Conservation (phyloP, 2,888 invertebrate species). For the Marasmarcha lunaedactyla region DNA sequence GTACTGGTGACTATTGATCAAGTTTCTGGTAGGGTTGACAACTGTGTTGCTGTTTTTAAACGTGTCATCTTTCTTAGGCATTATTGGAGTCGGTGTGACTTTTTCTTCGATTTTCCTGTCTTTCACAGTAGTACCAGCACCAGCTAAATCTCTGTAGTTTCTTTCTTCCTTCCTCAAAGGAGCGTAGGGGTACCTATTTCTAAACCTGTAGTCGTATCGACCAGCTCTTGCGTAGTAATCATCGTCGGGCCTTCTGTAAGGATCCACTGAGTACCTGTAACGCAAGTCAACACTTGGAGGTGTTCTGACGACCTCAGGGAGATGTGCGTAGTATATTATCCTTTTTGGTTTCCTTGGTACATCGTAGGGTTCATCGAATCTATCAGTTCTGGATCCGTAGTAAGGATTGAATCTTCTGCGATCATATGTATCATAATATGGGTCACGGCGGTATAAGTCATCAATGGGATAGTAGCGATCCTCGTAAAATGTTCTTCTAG, state of each 20-base stretch:
- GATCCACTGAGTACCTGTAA: constrained; percentile 60
- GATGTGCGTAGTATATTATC: constrained; percentile 78
- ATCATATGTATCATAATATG: constrained; percentile 51
- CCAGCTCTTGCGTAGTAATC: constrained; percentile 46
- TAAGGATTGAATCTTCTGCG: constrained; percentile 36
- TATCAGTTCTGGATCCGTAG: constrained; percentile 41
- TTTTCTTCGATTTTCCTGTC: constrained; percentile 57
- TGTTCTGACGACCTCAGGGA: constrained; percentile 76
- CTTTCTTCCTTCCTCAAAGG: constrained; percentile 56
- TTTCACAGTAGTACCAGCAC: constrained; percentile 44
- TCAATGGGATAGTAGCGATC: constrained; percentile 45
- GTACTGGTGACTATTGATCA: constrained; percentile 60
- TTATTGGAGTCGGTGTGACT: constrained; percentile 53
- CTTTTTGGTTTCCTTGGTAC: constrained; percentile 66
- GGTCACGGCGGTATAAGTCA: constrained; percentile 52
- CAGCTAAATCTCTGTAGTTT: constrained; percentile 51
- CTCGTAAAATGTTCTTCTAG: constrained; percentile 47
- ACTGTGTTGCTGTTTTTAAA: constrained; percentile 21
- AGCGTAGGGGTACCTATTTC: constrained; percentile 51
- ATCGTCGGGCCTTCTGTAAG: constrained; percentile 53
- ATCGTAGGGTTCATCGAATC: constrained; percentile 53
- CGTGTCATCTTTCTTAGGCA: constrained; percentile 53
- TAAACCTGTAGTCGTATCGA: constrained; percentile 56
- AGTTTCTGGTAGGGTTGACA: constrained; percentile 27
- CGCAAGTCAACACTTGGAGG: constrained; percentile 69